Base-by-base conservation (phyloP, 2,888 invertebrate species). In the Lithophane leautieri region DNA sequence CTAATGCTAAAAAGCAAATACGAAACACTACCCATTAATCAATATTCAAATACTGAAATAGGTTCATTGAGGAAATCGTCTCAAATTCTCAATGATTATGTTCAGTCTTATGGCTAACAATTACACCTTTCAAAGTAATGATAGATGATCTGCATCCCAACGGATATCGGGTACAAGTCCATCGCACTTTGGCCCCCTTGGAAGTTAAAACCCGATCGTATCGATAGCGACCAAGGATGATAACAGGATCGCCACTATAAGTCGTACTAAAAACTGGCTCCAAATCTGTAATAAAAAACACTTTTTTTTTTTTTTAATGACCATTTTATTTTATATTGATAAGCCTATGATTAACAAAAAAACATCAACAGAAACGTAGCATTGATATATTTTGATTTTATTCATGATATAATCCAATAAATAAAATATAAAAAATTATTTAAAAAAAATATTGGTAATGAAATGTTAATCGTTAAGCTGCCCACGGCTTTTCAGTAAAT, bases 221-320 rank as follows among this genome's bases (percentile, higher is more conserved):
- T 14, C 83, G 68, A 72, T 83, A 77, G 8, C 44, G 34, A 9
- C 81, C 83, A 28, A 79, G 7, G 25, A 47, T 28, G 8, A 83
- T 70, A 14, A 82, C 76, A 19, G 84, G 82, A 44, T 84, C 84
- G 4, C 82, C 84, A 42, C 19, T 60, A 28, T 50, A 61, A 16
- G 82, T 84, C 34, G 72, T 80, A n/a, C 58, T 73, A 34, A 82
- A 82, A 25, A 83, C 68, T 14, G 81, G 63, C 12, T 72, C 50
- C 42, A 63, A 62, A 19, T 52, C 78, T 77, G 68, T n/a, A 76
- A 76, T n/a, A 62, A 68, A 77, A 47, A 2, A 54, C 54, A 25
- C 40, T 0, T 25, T 1, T 25, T 14, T 34, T 52, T 34, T 12
- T 28, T 65, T 65, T 25, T 2, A 25, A 9, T 25, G 34, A 11